Percentiles rank a stretch among this genome's conserved stretches.
Evolutionary conservation across 2,888 invertebrate genomes (phyloP).

Genomic region (Linnaemya vulpina): DNA sequence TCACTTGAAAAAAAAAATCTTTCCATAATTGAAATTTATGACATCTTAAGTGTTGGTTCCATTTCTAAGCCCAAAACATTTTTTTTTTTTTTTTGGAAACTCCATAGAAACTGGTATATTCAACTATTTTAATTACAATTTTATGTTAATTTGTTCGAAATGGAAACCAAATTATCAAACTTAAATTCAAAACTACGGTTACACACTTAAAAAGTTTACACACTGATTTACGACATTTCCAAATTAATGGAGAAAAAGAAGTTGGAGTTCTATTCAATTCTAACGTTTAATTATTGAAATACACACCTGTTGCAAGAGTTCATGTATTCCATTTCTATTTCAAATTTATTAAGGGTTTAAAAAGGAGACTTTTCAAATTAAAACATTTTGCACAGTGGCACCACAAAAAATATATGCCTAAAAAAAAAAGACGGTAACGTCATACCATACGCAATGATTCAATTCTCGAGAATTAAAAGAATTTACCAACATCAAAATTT

Average conservation of each 20-base stretch:
- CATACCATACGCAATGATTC: too few relatives aligned
- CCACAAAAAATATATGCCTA: neutral
- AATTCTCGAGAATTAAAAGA: too few relatives aligned
- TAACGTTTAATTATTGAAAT: neutral
- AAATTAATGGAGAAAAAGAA: neutral
- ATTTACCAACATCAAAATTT: too few relatives aligned
- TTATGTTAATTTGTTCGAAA: constrained; percentile 56
- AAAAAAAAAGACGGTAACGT: too few relatives aligned
- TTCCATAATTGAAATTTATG: constrained; percentile 64
- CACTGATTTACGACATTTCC: constrained; percentile 32
- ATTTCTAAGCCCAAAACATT: neutral
- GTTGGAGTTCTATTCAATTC: neutral
- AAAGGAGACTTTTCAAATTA: neutral
- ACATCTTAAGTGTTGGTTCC: constrained; percentile 41
- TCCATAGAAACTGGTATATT: neutral
- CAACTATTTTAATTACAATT: constrained; percentile 46
- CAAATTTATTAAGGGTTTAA: constrained; percentile 38
- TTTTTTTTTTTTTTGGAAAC: too few relatives aligned
- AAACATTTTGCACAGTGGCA: neutral
- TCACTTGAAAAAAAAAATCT: constrained; percentile 7
- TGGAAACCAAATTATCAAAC: constrained; percentile 18
- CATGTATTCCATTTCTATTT: constrained; percentile 20
- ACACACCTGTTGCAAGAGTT: constrained; percentile 27
- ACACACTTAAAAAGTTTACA: neutral
- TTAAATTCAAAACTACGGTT: neutral